Conservation (phyloP, 2,113 vertebrate genomes). For the Pterocles gutturalis region DNA sequence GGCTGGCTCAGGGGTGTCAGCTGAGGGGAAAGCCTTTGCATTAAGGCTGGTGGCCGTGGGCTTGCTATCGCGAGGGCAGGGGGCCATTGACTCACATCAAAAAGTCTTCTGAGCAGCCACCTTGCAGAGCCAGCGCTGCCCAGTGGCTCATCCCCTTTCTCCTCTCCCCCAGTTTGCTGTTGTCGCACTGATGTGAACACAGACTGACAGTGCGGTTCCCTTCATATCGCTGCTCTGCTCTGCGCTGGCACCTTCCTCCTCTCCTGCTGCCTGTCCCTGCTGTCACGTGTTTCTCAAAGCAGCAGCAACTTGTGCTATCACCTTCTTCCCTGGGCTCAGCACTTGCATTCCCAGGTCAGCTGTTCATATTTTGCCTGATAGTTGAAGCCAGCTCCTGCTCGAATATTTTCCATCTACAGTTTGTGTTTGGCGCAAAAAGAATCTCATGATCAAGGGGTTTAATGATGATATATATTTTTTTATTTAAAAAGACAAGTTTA, state of each 20-base stretch:
- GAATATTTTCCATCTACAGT: constrained; percentile 57
- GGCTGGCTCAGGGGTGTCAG: background rate
- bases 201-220: background rate
- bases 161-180: background rate
- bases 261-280: constrained; percentile 4
- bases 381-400: constrained; percentile 12
- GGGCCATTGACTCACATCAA: background rate
- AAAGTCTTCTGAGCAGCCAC: background rate
- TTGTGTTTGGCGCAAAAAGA: constrained; percentile 27
- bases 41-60: background rate
- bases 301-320: background rate
- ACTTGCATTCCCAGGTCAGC: constrained; percentile 37
- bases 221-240: background rate
- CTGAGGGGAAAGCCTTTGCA: background rate
- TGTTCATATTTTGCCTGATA: constrained; percentile 5
- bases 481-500: constrained; percentile 38
- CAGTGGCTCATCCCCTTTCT: background rate
- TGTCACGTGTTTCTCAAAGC: background rate
- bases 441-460: background rate
- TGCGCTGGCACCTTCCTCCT: background rate
- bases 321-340: background rate
- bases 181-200: background rate
- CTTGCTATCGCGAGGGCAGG: background rate
- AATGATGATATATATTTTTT: background rate
- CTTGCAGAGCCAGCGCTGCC: background rate